A percentile compares a stretch with the other conserved stretches of the same genome.
phyloP scores from a whole-genome alignment of 2,888 invertebrate species.

The Cosmia trapezina region DNA sequence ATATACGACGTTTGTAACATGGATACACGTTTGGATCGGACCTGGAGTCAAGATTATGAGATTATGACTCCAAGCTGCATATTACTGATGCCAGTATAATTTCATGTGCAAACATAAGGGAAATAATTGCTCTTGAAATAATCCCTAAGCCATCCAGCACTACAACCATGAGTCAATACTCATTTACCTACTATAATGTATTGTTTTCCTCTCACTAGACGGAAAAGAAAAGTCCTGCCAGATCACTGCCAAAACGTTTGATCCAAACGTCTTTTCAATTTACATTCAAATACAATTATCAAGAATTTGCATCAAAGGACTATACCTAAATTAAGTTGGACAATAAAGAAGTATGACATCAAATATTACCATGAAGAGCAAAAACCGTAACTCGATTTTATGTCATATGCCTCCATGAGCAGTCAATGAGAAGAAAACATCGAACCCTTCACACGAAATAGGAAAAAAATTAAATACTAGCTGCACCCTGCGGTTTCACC shows the following conservation, averaged over 20 bases:
- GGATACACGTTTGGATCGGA: too few relatives aligned
- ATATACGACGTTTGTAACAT: neutral
- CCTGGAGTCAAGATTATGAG: too few relatives aligned
- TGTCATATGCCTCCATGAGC: slow-evolving; percentile 27
- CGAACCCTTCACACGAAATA: slow-evolving; percentile 4
- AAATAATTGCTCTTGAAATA: too few relatives aligned
- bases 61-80: too few relatives aligned
- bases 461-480: slow-evolving; percentile 14
- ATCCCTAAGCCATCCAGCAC: too few relatives aligned
- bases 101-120: too few relatives aligned
- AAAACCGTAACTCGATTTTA: slow-evolving; percentile 13
- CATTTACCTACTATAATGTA: neutral
- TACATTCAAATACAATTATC: neutral
- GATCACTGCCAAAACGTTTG: neutral
- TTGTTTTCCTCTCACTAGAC: neutral
- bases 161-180: neutral
- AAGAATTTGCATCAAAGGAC: too few relatives aligned
- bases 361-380: slow-evolving; percentile 21
- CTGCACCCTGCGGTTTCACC: too few relatives aligned
- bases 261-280: slow-evolving; percentile 8
- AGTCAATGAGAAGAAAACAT: slow-evolving; percentile 44
- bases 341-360: slow-evolving; percentile 2
- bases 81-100: too few relatives aligned
- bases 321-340: neutral
- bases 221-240: neutral